Conservation (phyloP, 2,113 vertebrate species). For the Echinops telfairi region DNA sequence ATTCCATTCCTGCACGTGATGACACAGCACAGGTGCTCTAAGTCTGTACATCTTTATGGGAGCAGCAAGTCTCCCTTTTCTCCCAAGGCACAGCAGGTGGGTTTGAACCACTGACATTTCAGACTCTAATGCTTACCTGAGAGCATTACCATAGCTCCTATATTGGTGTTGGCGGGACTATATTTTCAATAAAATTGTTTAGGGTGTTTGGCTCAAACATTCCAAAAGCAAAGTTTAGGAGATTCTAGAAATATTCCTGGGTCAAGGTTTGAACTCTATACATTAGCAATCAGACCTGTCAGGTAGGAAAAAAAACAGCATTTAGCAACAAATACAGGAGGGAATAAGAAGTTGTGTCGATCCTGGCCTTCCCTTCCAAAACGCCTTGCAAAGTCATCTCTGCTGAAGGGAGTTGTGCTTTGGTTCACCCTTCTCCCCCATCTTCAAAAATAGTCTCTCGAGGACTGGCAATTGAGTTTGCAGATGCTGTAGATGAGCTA, state of each 20-base stretch:
- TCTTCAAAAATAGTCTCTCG: neutral
- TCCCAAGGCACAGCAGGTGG: too few species aligned
- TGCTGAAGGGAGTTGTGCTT: neutral
- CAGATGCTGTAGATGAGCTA: neutral
- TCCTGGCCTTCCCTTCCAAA: neutral
- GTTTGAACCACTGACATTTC: neutral
- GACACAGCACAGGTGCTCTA: too few species aligned
- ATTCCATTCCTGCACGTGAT: too few species aligned
- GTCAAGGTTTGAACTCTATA: neutral
- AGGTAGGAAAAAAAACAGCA: neutral
- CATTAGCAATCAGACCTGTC: neutral
- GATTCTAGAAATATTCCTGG: neutral
- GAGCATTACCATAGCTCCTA: too few species aligned
- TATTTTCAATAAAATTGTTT: neutral
- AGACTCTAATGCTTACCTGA: too few species aligned
- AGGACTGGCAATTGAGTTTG: neutral
- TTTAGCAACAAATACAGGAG: neutral
- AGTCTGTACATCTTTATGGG: too few species aligned
- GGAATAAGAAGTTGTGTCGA: neutral
- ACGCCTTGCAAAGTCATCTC: conserved; percentile 3
- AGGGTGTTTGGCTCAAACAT: neutral
- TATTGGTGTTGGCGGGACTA: neutral
- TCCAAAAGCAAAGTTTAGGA: neutral
- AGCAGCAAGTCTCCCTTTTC: too few species aligned
- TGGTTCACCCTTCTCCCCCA: neutral